These are phyloP conservation scores for Gambusia yucatana DNA, from an alignment of 2,797 vertebrate species.

Conservation along the genomic window DNA sequence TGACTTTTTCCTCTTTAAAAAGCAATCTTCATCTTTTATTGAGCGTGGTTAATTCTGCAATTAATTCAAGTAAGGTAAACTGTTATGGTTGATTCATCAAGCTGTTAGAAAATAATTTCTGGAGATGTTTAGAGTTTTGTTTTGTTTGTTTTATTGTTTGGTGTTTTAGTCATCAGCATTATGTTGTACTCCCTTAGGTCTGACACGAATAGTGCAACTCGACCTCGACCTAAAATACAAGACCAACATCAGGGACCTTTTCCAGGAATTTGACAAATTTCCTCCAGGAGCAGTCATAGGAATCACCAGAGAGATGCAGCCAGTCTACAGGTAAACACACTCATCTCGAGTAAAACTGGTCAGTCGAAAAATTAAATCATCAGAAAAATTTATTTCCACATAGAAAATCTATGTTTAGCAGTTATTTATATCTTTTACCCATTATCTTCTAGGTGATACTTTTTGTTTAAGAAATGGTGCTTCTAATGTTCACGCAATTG, in stretches of 20 bases:
- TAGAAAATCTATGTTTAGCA: neutral
- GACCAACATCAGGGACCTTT: slow-evolving; percentile 93
- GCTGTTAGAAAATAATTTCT: neutral
- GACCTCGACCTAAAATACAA: slow-evolving; percentile 94
- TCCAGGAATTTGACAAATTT: slow-evolving; percentile 92
- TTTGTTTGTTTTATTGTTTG: neutral
- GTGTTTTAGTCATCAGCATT: neutral
- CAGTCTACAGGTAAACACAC: slow-evolving; percentile 92
- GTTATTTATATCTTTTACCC: neutral
- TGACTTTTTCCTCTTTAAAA: neutral
- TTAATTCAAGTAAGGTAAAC: neutral
- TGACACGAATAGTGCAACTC: slow-evolving; percentile 89
- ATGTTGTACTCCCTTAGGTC: slow-evolving; percentile 76
- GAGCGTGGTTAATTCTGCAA: neutral
- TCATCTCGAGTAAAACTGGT: neutral
- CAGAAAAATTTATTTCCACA: neutral
- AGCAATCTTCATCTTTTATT: neutral
- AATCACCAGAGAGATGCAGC: slow-evolving; percentile 95
- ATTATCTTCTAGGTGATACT: neutral
- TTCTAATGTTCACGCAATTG: neutral
- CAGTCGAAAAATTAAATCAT: neutral
- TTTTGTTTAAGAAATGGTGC: neutral
- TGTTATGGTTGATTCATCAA: neutral
- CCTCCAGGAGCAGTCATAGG: slow-evolving; percentile 88
- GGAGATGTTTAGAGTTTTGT: neutral